Evolutionary conservation across 1,140 invertebrate genomes (phyloP), one percentile per base, ranked within the genome.

Genomic region (Sarcophaga bullata): DNA sequence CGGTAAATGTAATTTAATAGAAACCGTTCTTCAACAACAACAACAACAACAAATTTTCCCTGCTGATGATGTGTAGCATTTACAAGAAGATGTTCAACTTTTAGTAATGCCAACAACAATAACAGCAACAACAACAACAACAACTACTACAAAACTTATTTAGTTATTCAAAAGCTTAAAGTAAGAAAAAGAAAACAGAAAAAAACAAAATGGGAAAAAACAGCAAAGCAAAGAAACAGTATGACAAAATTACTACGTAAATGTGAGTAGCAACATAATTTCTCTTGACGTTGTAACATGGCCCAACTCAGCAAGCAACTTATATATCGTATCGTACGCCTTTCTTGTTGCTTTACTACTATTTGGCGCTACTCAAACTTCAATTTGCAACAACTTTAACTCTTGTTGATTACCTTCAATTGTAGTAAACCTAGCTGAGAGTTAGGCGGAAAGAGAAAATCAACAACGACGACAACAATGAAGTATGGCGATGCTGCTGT

Each of bases 1-100:
- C 50, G 75, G 47, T 78, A 78, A 78, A 78, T 78, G 75, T 78
- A 78, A 78, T 78, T 78, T 78, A 78, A 78, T 78, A 52, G 75
- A 78, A 19, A 76, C 73, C 11, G 50, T 78, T 78, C 17, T 50
- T 78, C 75, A n/a, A 9, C 62, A 19, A 68, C 17, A 58, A 58
- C 10, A 25, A 52, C 75, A n/a, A 9, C 62, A 19, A 68, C 17
- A 58, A 58, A 0, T 58, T 58, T 58, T 58, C n/a, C 13, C 15
- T 58, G 13, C n/a, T 58, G 54, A 58, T 58, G 54, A 58, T 58
- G 54, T 58, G 54, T 58, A n/a, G 54, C 10, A 15, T 58, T 58
- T 58, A 13, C 15, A 58, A 52, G 13, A 58, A 58, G 54, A 58
- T 58, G 54, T 37, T 11, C 54, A 58, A 58, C 62, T 78, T 78